These are phyloP conservation scores for Drosophila neonasuta DNA, from an alignment of 2,888 invertebrate genomes.

Conservation along the genomic window DNA sequence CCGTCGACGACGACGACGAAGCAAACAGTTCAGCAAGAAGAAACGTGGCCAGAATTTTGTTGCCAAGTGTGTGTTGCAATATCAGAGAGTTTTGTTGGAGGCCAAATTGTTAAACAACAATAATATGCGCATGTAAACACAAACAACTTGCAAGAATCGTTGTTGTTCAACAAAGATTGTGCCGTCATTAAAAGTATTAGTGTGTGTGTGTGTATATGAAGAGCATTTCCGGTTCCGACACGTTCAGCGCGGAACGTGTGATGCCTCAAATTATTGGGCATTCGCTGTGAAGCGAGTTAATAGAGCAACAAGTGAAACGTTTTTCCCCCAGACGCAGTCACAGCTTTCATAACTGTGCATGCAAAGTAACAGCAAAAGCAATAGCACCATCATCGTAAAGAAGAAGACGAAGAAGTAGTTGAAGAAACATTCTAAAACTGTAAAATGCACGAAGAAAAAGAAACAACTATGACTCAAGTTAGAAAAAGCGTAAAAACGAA, in stretches of 20 bases:
- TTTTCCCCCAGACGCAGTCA: conserved; percentile 28
- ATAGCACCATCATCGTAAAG: conserved; percentile 4
- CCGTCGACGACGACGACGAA: not conserved
- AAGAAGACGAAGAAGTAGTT: conserved; percentile 11
- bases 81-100: not conserved
- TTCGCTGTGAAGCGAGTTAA: conserved; percentile 59
- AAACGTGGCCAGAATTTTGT: not conserved
- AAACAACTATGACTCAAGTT: not conserved
- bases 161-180: conserved; percentile 34
- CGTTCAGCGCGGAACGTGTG: conserved; percentile 39
- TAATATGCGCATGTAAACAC: conserved; percentile 30
- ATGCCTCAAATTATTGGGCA: conserved; percentile 53
- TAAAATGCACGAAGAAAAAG: conserved; percentile 29
- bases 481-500: not conserved
- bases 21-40: not conserved
- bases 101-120: conserved; percentile 35
- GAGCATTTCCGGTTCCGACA: conserved; percentile 49
- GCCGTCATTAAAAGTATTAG: conserved; percentile 12
- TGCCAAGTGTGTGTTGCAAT: conserved; percentile 11
- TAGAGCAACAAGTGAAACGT: conserved; percentile 68
- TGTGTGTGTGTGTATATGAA: conserved; percentile 2
- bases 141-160: conserved; percentile 27
- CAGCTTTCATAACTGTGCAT: conserved; percentile 58
- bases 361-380: conserved; percentile 58
- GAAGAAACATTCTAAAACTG: conserved; percentile 55